Conservation (phyloP, 2,888 invertebrate genomes). For the Ophion costatus region DNA sequence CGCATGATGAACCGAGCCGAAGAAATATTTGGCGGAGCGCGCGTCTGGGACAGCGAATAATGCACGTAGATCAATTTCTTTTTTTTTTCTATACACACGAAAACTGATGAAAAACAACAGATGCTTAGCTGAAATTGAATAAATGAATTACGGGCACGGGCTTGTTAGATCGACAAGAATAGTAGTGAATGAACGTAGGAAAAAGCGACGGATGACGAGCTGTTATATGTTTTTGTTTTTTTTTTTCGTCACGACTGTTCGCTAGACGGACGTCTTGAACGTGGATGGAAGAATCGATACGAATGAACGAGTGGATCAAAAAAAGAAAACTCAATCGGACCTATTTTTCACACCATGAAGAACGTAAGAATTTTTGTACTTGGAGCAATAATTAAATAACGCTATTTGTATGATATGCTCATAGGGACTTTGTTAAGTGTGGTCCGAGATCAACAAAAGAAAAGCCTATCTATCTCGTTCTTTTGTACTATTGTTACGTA, state of each 20-base stretch:
- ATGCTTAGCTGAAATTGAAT: conserved; percentile 31
- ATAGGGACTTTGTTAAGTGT: conserved; percentile 51
- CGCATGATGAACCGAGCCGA: conserved; percentile 58
- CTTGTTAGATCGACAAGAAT: conserved; percentile 29
- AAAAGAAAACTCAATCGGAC: conserved; percentile 62
- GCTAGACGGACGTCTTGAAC: background rate
- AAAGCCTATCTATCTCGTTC: conserved; percentile 61
- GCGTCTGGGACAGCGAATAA: conserved; percentile 55
- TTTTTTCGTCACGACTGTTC: background rate
- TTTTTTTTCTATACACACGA: conserved; percentile 35
- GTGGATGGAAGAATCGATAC: conserved; percentile 14
- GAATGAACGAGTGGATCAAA: conserved; percentile 60
- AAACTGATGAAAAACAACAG: conserved; percentile 9
- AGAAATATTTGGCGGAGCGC: conserved; percentile 50
- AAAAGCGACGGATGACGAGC: background rate
- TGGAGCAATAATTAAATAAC: conserved; percentile 59
- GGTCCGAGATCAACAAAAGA: conserved; percentile 41
- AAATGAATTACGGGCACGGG: conserved; percentile 29
- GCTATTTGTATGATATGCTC: conserved; percentile 54
- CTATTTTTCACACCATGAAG: conserved; percentile 71
- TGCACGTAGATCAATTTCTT: conserved; percentile 49
- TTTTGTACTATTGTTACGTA: conserved; percentile 47
- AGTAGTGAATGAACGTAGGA: conserved; percentile 26
- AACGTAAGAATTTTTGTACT: conserved; percentile 65
- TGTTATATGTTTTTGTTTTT: background rate